These are phyloP conservation scores for Carassius carassius DNA, from an alignment of 2,113 vertebrate genomes.

Conservation along the genomic window DNA sequence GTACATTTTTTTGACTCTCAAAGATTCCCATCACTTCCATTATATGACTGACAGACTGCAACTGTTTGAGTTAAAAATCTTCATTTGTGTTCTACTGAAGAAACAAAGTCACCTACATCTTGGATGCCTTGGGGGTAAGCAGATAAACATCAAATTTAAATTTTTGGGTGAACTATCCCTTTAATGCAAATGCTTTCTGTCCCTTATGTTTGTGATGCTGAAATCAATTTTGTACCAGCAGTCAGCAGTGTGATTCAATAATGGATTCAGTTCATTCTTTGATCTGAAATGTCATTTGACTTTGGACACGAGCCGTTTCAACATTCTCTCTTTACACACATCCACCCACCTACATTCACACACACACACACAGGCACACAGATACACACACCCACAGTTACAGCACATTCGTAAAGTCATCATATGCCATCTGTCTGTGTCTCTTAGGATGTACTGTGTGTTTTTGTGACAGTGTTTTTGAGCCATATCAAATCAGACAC, in stretches of 20 bases:
- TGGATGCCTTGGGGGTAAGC: no score
- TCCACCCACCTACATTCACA: slow-evolving; percentile 1
- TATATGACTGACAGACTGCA: no score
- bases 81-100: no score
- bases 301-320: slow-evolving; percentile 7
- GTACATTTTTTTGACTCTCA: no score
- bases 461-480: slow-evolving; percentile 1
- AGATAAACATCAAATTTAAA: no score
- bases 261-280: slow-evolving; percentile 63
- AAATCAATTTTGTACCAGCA: not conserved
- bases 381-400: slow-evolving; percentile 39
- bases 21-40: no score
- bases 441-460: not conserved
- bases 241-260: slow-evolving; percentile 57
- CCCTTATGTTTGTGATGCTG: not conserved
- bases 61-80: no score
- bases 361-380: not conserved
- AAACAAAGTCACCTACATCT: no score
- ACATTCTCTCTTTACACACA: slow-evolving; percentile 17
- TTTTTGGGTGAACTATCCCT: no score
- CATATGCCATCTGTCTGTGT: slow-evolving; percentile 1
- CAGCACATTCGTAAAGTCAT: slow-evolving; percentile 25
- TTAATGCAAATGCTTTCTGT: not conserved
- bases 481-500: not conserved
- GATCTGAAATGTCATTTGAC: slow-evolving; percentile 42